Conservation (phyloP, 2,797 vertebrate species). For the Loriculus beryllinus region DNA sequence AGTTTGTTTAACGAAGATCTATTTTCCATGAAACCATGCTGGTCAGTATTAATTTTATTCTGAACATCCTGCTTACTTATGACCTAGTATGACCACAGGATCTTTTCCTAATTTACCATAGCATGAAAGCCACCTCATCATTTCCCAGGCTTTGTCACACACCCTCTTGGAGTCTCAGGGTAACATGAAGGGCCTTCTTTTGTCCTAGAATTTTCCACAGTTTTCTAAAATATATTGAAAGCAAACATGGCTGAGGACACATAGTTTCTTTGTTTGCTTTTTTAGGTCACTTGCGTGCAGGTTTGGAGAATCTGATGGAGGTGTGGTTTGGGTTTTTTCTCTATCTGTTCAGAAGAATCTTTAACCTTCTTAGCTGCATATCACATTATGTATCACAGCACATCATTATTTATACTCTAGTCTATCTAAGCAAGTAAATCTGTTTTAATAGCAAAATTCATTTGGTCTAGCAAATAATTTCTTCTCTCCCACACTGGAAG, state of each 20-base stretch:
- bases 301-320: not conserved
- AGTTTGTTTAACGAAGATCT: not conserved
- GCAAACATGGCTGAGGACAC: not conserved
- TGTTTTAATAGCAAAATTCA: not conserved
- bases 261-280: not conserved
- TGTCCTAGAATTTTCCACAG: not conserved
- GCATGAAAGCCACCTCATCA: not conserved
- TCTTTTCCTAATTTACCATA: not conserved
- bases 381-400: not conserved
- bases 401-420: not conserved
- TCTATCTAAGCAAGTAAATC: not conserved
- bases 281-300: not conserved
- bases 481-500: not conserved
- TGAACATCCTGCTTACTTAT: not conserved
- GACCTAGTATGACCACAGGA: not conserved
- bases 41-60: not conserved
- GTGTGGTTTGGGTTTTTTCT: not conserved
- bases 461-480: not conserved
- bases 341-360: not conserved
- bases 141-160: accelerated
- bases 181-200: not conserved
- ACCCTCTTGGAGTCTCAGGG: not conserved
- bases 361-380: not conserved
- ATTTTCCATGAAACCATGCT: not conserved
- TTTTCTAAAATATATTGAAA: not conserved